Conservation (phyloP, 92 coral and sea anemone genomes). For the Heteractis magnifica region DNA sequence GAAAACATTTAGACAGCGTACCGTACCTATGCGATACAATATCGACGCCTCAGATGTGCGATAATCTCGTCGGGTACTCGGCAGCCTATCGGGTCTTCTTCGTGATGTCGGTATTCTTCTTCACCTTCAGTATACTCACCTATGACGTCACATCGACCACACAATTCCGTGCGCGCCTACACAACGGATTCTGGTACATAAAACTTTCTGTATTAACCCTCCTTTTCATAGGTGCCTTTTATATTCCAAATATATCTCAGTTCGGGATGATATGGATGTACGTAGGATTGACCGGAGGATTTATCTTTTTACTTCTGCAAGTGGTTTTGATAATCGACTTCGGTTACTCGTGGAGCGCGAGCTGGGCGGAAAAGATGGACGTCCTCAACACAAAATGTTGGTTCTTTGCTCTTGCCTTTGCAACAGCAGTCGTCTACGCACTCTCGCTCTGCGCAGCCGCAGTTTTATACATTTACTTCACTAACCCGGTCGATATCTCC, state of each 20-base stretch:
- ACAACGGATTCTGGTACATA: conserved; percentile 94
- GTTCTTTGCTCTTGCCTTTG: conserved; percentile 88
- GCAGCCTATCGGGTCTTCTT: conserved; percentile 96
- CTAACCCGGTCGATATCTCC: conserved; percentile 79
- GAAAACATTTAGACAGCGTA: conserved; percentile 61
- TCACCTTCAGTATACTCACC: conserved; percentile 62
- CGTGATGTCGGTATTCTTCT: conserved; percentile 71
- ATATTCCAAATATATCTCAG: conserved; percentile 66
- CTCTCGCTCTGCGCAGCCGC: conserved; percentile 84
- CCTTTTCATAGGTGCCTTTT: conserved; percentile 65
- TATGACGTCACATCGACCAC: conserved; percentile 77
- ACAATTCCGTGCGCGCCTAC: conserved; percentile 85
- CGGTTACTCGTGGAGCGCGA: conserved; percentile 95
- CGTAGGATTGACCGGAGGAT: conserved; percentile 88
- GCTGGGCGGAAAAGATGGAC: conserved; percentile 98
- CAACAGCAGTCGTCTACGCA: conserved; percentile 85
- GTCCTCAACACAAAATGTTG: conserved; percentile 86
- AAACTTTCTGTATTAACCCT: conserved; percentile 75
- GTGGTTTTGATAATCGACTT: conserved; percentile 87
- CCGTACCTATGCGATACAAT: conserved; percentile 89
- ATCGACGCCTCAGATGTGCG: conserved; percentile 77
- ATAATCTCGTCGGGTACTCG: conserved; percentile 85
- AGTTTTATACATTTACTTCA: conserved; percentile 78
- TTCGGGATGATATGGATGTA: conserved; percentile 92
- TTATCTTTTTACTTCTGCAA: conserved; percentile 85